Percentiles rank a stretch among this genome's conserved stretches.
Conservation (phyloP, 1,140 invertebrate genomes). For the Ips typographus region DNA sequence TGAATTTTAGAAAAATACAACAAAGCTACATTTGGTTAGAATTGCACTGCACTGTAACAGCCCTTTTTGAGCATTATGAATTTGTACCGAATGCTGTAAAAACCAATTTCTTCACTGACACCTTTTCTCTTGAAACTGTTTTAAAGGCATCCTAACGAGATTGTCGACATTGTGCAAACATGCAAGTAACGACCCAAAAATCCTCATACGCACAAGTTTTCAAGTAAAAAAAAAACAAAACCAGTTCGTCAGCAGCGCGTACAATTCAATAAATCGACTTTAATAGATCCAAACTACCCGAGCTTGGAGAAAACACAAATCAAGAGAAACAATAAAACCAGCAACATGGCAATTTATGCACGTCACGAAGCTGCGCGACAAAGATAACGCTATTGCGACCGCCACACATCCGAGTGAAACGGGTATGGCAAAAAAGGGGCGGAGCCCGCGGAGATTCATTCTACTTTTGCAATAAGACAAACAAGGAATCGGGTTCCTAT, state of each 20-base stretch:
- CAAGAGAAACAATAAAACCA: constrained; percentile 24
- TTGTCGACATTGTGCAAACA: too few relatives aligned
- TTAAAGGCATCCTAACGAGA: too few relatives aligned
- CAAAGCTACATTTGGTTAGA: too few relatives aligned
- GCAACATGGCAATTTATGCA: constrained; percentile 10
- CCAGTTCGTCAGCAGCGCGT: not conserved
- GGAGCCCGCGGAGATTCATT: constrained; percentile 39
- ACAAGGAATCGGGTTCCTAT: constrained; percentile 47
- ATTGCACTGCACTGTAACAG: too few relatives aligned
- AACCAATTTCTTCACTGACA: too few relatives aligned
- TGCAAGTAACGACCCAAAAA: too few relatives aligned
- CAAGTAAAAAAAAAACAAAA: too few relatives aligned
- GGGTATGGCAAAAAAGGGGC: constrained; percentile 24
- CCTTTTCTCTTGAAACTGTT: too few relatives aligned
- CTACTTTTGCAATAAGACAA: constrained; percentile 48
- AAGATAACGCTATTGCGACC: not conserved
- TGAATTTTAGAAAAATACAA: too few relatives aligned
- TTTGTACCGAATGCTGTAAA: too few relatives aligned
- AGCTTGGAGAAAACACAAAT: constrained; percentile 25
- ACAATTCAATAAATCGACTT: constrained; percentile 29
- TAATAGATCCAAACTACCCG: constrained; percentile 25
- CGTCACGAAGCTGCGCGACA: constrained; percentile 4
- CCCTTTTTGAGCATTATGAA: too few relatives aligned
- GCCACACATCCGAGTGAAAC: not conserved
- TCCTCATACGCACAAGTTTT: too few relatives aligned